These are phyloP conservation scores for Streptopelia turtur DNA, from an alignment of 2,797 vertebrate species.

Conservation along the genomic window DNA sequence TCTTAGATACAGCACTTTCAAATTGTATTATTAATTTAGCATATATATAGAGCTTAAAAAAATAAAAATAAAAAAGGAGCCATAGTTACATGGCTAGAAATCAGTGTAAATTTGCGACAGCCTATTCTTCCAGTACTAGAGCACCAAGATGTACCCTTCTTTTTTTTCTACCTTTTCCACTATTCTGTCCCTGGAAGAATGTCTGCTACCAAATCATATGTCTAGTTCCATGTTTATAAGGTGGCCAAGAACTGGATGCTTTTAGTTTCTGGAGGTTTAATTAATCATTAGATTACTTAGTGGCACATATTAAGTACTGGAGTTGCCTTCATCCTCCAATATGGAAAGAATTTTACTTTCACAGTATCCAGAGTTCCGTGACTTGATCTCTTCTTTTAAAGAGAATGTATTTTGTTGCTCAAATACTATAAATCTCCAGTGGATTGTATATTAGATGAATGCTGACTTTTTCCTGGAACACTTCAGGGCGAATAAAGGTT, in stretches of 20 bases:
- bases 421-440: not conserved
- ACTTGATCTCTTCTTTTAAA: not conserved
- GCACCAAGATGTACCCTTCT: not conserved
- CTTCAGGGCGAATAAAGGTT: not conserved
- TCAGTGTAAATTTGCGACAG: not conserved
- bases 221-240: not conserved
- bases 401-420: not conserved
- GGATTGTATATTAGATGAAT: not conserved
- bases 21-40: not conserved
- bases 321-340: not conserved
- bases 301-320: not conserved
- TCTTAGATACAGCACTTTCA: not conserved
- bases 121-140: not conserved
- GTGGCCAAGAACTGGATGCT: not conserved
- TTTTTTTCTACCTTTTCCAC: not conserved
- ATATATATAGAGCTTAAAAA: not conserved
- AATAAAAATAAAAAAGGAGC: not conserved
- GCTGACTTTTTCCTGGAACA: not conserved
- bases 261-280: not conserved
- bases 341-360: not conserved
- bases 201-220: not conserved
- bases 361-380: fast-evolving
- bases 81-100: not conserved
- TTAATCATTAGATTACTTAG: not conserved
- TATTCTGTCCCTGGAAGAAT: not conserved